Evolutionary conservation across 2,888 invertebrate species (phyloP).

Genomic region (Steinernema hermaphroditum): DNA sequence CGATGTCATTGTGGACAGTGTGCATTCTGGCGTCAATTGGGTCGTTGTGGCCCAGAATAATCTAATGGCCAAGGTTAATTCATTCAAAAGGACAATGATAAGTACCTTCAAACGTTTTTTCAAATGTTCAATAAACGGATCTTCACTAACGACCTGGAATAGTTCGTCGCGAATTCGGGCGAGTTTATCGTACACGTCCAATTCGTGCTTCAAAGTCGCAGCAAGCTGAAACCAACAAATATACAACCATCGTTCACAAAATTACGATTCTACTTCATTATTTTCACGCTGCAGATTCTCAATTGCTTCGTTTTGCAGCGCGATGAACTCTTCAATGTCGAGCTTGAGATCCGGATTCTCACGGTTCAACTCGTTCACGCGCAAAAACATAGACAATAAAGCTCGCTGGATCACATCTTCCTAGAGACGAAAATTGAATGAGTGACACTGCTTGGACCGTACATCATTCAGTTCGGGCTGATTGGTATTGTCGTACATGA

Average conservation of each 20-base stretch:
- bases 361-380: not conserved
- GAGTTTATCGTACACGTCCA: not conserved
- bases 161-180: too few species aligned
- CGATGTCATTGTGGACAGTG: not conserved
- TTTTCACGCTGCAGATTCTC: not conserved
- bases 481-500: not conserved
- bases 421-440: not conserved
- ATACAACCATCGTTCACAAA: not conserved
- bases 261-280: not conserved
- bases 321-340: not conserved
- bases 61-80: not conserved
- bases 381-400: not conserved
- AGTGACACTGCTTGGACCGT: not conserved
- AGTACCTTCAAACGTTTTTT: conserved; percentile 4
- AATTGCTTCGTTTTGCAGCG: not conserved
- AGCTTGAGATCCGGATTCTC: not conserved
- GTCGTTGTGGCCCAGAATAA: not conserved
- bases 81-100: not conserved
- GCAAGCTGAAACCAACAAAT: not conserved
- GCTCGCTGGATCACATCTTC: not conserved
- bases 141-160: not conserved
- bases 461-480: not conserved
- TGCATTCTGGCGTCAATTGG: not conserved
- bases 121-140: not conserved
- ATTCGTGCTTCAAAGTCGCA: not conserved